Percentiles rank a stretch among this genome's conserved stretches.
phyloP scores from a whole-genome alignment of 2,888 invertebrate species.

The Nipponacmea schrenckii region DNA sequence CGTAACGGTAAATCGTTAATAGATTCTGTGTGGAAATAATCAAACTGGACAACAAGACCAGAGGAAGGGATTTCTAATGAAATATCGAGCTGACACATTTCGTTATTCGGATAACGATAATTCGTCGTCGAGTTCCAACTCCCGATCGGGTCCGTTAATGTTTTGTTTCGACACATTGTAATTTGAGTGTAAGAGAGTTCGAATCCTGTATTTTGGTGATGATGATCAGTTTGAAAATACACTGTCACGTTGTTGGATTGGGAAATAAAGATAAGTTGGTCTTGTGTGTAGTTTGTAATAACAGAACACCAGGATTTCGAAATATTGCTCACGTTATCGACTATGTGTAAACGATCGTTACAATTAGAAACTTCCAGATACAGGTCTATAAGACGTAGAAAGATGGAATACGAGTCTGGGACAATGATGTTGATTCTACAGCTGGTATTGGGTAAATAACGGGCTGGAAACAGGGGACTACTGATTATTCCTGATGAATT shows the following conservation, averaged over 20 bases:
- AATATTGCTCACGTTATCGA: neutral
- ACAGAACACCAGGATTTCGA: neutral
- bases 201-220: slow-evolving; percentile 30
- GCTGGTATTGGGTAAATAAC: slow-evolving; percentile 21
- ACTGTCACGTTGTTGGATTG: slow-evolving; percentile 5
- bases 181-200: slow-evolving; percentile 29
- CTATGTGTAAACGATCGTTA: neutral
- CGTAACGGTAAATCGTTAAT: slow-evolving; percentile 21
- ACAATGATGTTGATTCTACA: no score
- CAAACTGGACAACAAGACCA: slow-evolving; percentile 39
- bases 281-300: neutral
- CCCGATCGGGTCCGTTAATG: slow-evolving; percentile 62
- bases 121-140: slow-evolving; percentile 72
- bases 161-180: slow-evolving; percentile 34
- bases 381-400: neutral
- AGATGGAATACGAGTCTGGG: no score
- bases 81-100: slow-evolving; percentile 38
- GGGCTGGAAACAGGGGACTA: slow-evolving; percentile 26
- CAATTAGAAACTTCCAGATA: neutral
- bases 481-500: slow-evolving; percentile 21
- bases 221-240: slow-evolving; percentile 9
- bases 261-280: neutral
- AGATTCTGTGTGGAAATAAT: slow-evolving; percentile 42
- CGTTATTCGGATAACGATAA: slow-evolving; percentile 69
- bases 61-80: slow-evolving; percentile 12